Evolutionary conservation across 1,140 invertebrate genomes (phyloP).

Genomic region (Piezodorus guildinii): DNA sequence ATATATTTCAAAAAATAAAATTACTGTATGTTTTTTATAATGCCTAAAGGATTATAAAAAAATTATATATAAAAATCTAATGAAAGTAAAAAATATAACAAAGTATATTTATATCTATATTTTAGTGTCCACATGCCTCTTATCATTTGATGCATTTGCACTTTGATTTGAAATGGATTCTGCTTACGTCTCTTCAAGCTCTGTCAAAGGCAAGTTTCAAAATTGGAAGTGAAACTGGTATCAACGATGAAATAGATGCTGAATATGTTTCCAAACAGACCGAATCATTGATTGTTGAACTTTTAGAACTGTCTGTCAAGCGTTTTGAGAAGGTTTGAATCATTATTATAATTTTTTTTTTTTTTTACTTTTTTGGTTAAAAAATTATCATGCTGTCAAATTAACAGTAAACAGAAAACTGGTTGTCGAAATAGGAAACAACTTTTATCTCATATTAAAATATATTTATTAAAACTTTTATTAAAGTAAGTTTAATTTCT

Average conservation of each 20-base stretch:
- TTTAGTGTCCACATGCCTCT: constrained; percentile 35
- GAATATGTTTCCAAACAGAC: neutral
- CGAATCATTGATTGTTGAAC: constrained; percentile 2
- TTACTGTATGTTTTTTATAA: too few relatives aligned
- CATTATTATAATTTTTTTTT: neutral
- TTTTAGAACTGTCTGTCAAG: constrained; percentile 16
- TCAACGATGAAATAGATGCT: neutral
- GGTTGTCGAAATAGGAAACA: too few relatives aligned
- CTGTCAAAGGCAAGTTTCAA: neutral
- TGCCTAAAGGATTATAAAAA: too few relatives aligned
- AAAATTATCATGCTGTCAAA: neutral
- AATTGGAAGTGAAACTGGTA: neutral
- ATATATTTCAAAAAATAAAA: too few relatives aligned
- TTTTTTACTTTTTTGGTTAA: neutral
- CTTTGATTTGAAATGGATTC: constrained; percentile 37
- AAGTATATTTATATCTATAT: too few relatives aligned
- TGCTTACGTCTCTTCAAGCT: constrained; percentile 28
- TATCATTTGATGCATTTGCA: constrained; percentile 40
- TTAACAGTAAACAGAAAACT: too few relatives aligned
- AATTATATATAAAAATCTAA: too few relatives aligned
- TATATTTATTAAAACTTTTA: too few relatives aligned
- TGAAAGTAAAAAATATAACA: too few relatives aligned
- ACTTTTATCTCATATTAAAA: too few relatives aligned
- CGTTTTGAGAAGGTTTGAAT: constrained; percentile 22
- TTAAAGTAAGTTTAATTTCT: too few relatives aligned